Evolutionary conservation across 2,888 invertebrate species (phyloP).

Genomic region (Aporophyla nigra): DNA sequence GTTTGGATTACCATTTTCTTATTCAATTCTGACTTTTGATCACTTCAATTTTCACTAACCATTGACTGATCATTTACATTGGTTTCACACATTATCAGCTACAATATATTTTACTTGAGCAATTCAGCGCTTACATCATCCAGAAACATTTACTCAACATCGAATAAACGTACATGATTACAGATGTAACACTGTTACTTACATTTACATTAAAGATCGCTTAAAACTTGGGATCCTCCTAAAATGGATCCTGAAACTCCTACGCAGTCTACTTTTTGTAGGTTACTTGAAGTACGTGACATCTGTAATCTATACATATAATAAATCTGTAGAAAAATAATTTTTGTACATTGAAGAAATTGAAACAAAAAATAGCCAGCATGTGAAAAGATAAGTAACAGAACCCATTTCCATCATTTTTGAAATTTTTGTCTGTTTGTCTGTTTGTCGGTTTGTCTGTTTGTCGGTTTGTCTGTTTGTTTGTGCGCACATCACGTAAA

Average conservation of each 20-base stretch:
- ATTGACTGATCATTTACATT: not conserved
- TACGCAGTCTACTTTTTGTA: conserved; percentile 29
- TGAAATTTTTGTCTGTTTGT: too few relatives aligned
- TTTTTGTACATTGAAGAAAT: too few relatives aligned
- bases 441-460: too few relatives aligned
- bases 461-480: too few relatives aligned
- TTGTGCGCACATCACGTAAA: too few relatives aligned
- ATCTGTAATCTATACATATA: conserved; percentile 21
- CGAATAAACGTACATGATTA: not conserved
- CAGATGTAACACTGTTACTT: conserved; percentile 8
- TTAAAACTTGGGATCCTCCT: conserved; percentile 27
- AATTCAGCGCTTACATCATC: not conserved
- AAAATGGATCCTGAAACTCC: conserved; percentile 10
- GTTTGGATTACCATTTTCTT: not conserved
- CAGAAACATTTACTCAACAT: conserved; percentile 25
- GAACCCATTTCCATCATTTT: too few relatives aligned
- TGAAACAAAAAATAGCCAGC: too few relatives aligned
- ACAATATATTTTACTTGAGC: not conserved
- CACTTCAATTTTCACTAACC: not conserved
- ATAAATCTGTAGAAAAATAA: too few relatives aligned
- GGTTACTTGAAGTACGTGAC: conserved; percentile 46
- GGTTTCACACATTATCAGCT: not conserved
- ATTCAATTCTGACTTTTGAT: not conserved
- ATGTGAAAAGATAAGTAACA: too few relatives aligned
- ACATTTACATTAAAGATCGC: conserved; percentile 30